phyloP scores from a whole-genome alignment of 2,888 invertebrate species.

The Ochropacha duplaris region DNA sequence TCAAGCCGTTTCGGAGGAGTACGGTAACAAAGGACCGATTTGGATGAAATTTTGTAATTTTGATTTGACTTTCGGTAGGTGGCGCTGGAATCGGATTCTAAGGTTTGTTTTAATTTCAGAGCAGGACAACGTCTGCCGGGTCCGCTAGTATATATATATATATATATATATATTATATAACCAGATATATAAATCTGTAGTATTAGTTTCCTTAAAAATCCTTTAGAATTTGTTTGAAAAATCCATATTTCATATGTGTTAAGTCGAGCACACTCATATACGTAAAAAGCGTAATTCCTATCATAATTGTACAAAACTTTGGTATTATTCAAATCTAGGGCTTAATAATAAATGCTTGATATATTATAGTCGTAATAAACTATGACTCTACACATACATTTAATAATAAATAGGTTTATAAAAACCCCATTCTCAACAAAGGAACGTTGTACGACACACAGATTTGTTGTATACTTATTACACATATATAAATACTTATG shows the following conservation, averaged over 20 bases:
- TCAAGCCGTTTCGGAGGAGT: no score
- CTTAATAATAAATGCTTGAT: conserved; percentile 49
- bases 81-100: no score
- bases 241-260: not conserved
- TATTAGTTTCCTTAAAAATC: no score
- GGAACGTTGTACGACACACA: conserved; percentile 74
- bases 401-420: conserved; percentile 63
- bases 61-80: no score
- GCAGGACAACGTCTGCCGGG: no score
- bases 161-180: no score
- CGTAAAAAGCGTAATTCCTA: conserved; percentile 61
- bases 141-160: no score
- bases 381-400: conserved; percentile 63
- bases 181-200: no score
- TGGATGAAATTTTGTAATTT: no score
- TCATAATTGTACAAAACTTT: conserved; percentile 55
- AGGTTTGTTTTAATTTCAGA: no score
- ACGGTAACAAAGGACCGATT: no score
- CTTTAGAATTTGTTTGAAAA: not conserved
- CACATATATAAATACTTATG: conserved; percentile 50
- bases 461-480: conserved; percentile 53
- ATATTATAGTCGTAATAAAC: conserved; percentile 48
- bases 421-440: conserved; percentile 68
- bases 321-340: conserved; percentile 50
- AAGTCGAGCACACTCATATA: not conserved